Base-by-base conservation (phyloP, 1,140 invertebrate species). In the Zaprionus lachaisei region DNA sequence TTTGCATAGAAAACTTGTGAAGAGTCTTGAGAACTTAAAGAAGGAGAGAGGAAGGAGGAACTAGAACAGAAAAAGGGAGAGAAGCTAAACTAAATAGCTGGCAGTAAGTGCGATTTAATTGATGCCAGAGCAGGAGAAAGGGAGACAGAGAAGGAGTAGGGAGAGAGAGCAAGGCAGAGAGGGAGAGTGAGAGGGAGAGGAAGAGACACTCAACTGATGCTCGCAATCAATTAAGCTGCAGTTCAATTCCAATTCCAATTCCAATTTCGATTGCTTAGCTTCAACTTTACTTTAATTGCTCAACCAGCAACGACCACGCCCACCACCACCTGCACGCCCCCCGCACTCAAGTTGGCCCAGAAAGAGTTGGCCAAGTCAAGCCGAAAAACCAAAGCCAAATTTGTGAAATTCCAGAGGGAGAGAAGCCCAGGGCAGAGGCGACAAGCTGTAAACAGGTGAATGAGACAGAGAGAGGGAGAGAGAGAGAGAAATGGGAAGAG, bases 211-310 rank as follows among this genome's bases (percentile, higher is more conserved):
- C 31, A 54, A 26, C 24, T 37, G 17, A 57, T 31, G 54, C 20
- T 28, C 26, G 66, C 71, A 85, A 85, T 79, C 82, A 85, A 85
- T 85, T 85, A 85, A 81, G 71, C 65, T 72, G 73, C 70, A 79
- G 71, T 72, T 79, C 63, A 80, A 71, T 77, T 79, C 72, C 63
- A 80, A 71, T 77, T 79, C 72, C 62, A 72, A 68, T 77, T 79
- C 76, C 57, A 72, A 67, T 77, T 78, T 65, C 49, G 26, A 22
- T n/a, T 51, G 75, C 72, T 55, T 49, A 69, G 80, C 69, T 74
- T 84, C 47, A 73, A 69, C 62, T 78, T 70, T 70, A 68, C 54
- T 84, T 84, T 72, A 84, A 81, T 81, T 84, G 78, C 57, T 31
- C 51, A 11, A 9, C 14, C 34, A 41, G n/a, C 9, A 2, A 5